Conservation (phyloP, 2,113 vertebrate genomes). For the Lepus americanus region DNA sequence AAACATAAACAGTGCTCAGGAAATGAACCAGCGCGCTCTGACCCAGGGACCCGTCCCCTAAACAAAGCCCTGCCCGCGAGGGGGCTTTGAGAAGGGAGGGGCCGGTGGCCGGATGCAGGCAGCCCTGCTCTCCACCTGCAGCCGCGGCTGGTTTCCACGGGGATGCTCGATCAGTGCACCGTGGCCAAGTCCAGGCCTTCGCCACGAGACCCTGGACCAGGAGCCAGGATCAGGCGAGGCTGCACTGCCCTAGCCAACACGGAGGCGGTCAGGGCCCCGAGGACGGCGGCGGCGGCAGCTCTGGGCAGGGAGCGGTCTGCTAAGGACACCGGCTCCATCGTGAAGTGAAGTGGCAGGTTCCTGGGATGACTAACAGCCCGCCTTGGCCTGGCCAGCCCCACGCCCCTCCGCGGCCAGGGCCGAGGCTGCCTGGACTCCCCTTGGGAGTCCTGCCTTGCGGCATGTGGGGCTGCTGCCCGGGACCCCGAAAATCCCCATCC, state of each 20-base stretch:
- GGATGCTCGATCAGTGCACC: no score
- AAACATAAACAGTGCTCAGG: fast-evolving
- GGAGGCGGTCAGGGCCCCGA: no score
- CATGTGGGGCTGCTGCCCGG: background rate
- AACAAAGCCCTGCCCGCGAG: fast-evolving
- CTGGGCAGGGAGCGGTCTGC: no score
- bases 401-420: background rate
- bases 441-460: background rate
- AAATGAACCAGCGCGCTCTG: background rate
- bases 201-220: fast-evolving
- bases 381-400: background rate
- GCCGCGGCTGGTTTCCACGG: background rate
- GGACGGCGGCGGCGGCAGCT: no score
- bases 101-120: background rate
- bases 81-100: background rate
- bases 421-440: no score
- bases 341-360: no score
- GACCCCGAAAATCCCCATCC: background rate
- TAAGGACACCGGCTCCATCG: no score
- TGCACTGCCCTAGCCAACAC: no score
- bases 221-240: background rate
- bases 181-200: background rate
- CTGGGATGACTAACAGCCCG: background rate
- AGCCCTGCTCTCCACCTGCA: background rate
- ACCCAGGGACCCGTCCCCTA: background rate